Conservation (phyloP, 2,888 invertebrate species). For the Plagodis pulveraria region DNA sequence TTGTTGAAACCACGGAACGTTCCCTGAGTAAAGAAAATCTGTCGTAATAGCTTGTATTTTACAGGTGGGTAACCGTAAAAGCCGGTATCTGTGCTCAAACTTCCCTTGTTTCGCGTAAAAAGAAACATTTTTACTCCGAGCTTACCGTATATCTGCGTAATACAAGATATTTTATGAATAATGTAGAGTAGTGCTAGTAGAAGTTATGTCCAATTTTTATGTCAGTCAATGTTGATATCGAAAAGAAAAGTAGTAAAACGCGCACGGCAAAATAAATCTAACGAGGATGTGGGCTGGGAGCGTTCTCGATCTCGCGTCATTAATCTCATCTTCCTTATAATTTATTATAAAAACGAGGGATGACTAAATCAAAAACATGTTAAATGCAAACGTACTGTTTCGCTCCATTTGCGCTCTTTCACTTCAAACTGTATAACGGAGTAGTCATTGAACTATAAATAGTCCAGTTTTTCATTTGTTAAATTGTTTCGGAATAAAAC, state of each 20-base stretch:
- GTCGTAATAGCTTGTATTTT: background rate
- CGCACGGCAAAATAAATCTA: conserved; percentile 66
- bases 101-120: conserved; percentile 16
- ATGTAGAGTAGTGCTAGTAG: conserved; percentile 41
- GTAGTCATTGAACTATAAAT: conserved; percentile 46
- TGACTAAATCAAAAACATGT: conserved; percentile 77
- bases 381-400: conserved; percentile 41
- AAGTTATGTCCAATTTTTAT: conserved; percentile 52
- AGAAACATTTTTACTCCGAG: conserved; percentile 28
- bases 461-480: conserved; percentile 3
- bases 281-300: conserved; percentile 66
- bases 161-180: conserved; percentile 40
- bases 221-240: conserved; percentile 52
- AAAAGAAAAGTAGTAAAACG: conserved; percentile 69
- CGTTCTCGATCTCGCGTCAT: conserved; percentile 60
- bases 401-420: conserved; percentile 46
- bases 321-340: conserved; percentile 74
- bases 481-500: too few relatives aligned
- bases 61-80: background rate
- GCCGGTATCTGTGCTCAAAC: conserved; percentile 6
- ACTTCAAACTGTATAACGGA: conserved; percentile 55
- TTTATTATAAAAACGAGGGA: conserved; percentile 72
- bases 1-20: too few relatives aligned
- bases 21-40: too few relatives aligned
- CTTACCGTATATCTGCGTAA: conserved; percentile 27